Percentiles rank a stretch among this genome's conserved stretches.
Evolutionary conservation across 64 coral and sea anemone species (phyloP).

Genomic region (Pachyseris speciosa): DNA sequence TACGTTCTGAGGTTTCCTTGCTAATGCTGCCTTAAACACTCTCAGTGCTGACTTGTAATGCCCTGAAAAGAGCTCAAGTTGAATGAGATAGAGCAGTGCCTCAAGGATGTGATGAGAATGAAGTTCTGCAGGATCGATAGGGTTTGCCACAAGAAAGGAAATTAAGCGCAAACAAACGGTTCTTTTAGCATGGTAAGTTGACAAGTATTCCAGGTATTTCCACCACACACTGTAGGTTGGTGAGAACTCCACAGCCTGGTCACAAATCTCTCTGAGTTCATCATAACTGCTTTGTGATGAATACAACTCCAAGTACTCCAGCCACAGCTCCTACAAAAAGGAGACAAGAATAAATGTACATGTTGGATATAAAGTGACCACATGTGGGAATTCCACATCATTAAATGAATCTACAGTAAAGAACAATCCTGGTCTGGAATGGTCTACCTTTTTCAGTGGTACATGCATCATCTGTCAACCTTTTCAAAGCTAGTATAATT

Average conservation of each 20-base stretch:
- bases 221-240: slow-evolving; percentile 93
- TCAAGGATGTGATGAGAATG: slow-evolving; percentile 88
- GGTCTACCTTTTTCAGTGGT: too few relatives aligned
- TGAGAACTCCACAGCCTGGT: slow-evolving; percentile 89
- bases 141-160: slow-evolving; percentile 64
- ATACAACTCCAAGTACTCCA: slow-evolving; percentile 92
- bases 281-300: slow-evolving; percentile 61
- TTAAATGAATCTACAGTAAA: background rate
- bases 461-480: too few relatives aligned
- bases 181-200: slow-evolving; percentile 57
- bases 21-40: slow-evolving; percentile 64
- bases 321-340: slow-evolving; percentile 81
- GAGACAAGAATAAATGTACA: background rate
- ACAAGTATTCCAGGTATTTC: slow-evolving; percentile 81
- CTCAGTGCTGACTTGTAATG: slow-evolving; percentile 67
- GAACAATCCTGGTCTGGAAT: too few relatives aligned
- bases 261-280: slow-evolving; percentile 87
- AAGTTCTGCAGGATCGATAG: slow-evolving; percentile 9
- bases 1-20: background rate
- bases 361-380: background rate
- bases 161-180: slow-evolving; percentile 77
- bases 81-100: slow-evolving; percentile 80
- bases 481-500: too few relatives aligned
- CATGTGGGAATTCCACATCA: background rate
- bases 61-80: slow-evolving; percentile 81